Conservation (phyloP, 2,888 invertebrate genomes). For the Crioceris asparagi region DNA sequence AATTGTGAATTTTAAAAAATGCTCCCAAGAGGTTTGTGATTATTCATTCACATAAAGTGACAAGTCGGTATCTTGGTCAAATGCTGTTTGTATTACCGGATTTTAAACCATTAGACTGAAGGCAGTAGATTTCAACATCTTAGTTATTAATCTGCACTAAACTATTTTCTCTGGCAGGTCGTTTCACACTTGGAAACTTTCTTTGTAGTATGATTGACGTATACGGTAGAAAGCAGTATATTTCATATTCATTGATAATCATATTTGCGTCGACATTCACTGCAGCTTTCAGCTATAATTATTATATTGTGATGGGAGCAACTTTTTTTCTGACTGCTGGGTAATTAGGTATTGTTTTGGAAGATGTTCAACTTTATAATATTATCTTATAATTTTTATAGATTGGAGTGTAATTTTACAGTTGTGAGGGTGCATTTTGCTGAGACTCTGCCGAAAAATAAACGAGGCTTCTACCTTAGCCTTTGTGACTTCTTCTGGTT, state of each 20-base stretch:
- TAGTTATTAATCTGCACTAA: no score
- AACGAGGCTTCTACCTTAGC: slow-evolving; percentile 33
- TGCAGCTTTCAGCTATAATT: slow-evolving; percentile 35
- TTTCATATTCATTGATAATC: slow-evolving; percentile 31
- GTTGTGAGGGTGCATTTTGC: slow-evolving; percentile 34
- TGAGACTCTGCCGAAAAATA: slow-evolving; percentile 35
- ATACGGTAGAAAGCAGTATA: slow-evolving; percentile 33
- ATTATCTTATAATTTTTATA: no score
- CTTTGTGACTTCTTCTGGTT: slow-evolving; percentile 35
- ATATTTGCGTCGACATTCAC: slow-evolving; percentile 34
- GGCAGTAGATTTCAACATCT: no score
- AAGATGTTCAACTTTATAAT: no score
- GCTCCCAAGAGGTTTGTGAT: no score
- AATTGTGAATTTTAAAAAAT: no score
- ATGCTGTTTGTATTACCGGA: no score
- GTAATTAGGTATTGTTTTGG: no score
- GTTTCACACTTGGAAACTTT: slow-evolving; percentile 26
- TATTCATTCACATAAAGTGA: no score
- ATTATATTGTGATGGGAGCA: slow-evolving; percentile 30
- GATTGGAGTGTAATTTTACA: slow-evolving; percentile 32
- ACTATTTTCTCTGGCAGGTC: no score
- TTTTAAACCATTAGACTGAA: no score
- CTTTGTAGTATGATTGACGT: slow-evolving; percentile 34
- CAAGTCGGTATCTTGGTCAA: no score
- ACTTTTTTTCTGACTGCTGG: slow-evolving; percentile 36